Base-by-base conservation (phyloP, 2,113 vertebrate genomes). In the Strix uralensis region DNA sequence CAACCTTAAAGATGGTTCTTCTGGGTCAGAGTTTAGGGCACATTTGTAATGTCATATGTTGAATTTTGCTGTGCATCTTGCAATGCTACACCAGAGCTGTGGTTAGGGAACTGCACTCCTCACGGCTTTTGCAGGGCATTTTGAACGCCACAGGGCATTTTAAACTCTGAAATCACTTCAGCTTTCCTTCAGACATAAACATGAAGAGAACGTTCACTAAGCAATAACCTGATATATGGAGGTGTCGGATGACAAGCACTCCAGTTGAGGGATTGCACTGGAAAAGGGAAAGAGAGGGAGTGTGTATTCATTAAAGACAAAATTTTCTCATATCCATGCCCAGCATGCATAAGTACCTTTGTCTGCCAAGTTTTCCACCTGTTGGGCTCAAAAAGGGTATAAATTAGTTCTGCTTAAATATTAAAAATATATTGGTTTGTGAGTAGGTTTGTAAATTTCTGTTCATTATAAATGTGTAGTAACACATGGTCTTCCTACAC, bases 341-440 rank as follows among this genome's bases (percentile, higher is more conserved):
- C 26, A 38, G 7, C 0, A 0, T 27, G 3, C 32, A 4, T 23
- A 52, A 58, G 4, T 66, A 66, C 6, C 27, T 85, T 72, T 73
- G 9, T 89, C 32, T 89, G 44, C 34, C 34, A 54, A 0, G 73
- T 85, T 72, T 81, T 90, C 58, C 7, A 58, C 11, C 34, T 85
- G 3, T 90, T 90, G 14, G 11, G 14, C 40, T 93, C 47, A 90
- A 49, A 80, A 74, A 67, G 5, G 11, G 22, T 92, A 59, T 63
- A 52, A 83, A 88, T 72, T 57, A 71, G 6, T 86, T 38, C 40
- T 84, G 23, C 15, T 58, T 88, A 74, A 81, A 44, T 77, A 80
- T 38, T 66, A 67, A 67, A 85, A 80, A 49, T 40, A n/a, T 2
- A 15, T 13, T 77, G 61, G 7, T 82, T 86, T 81, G 10, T 86